Conservation (phyloP, 2,888 invertebrate genomes). For the Fragum fragum region DNA sequence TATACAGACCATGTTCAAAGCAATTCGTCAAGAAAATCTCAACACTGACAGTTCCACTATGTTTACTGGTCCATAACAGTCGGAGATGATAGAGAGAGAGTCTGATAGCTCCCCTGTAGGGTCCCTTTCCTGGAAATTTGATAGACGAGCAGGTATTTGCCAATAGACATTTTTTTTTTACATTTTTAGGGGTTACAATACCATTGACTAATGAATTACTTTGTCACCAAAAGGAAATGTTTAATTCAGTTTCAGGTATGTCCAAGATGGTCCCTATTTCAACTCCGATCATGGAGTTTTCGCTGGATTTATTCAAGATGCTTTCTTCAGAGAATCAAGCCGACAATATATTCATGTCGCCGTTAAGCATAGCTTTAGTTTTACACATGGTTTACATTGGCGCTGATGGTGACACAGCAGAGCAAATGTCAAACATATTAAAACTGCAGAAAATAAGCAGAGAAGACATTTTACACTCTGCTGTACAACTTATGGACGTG, state of each 20-base stretch:
- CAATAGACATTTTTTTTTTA: no score
- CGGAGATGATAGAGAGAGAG: no score
- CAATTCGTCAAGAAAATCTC: no score
- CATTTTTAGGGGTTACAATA: no score
- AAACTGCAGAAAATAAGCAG: constrained; percentile 56
- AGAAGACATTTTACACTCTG: constrained; percentile 45
- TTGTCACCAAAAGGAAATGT: no score
- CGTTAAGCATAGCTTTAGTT: constrained; percentile 86
- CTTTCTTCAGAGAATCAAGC: constrained; percentile 2
- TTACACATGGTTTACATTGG: constrained; percentile 86
- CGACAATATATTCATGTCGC: constrained; percentile 85
- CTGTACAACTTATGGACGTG: constrained; percentile 58
- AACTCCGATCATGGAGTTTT: constrained; percentile 2
- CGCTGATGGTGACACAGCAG: constrained; percentile 83
- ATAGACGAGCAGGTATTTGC: no score
- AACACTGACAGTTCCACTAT: no score
- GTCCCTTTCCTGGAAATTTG: no score
- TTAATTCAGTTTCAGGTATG: background rate
- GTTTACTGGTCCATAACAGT: no score
- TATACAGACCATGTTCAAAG: no score
- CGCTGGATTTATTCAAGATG: background rate
- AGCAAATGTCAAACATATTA: constrained; percentile 78
- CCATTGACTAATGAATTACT: no score
- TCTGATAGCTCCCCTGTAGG: no score
- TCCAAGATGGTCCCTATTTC: background rate